phyloP scores from a whole-genome alignment of 2,113 vertebrate genomes.

The Donacobius atricapilla region DNA sequence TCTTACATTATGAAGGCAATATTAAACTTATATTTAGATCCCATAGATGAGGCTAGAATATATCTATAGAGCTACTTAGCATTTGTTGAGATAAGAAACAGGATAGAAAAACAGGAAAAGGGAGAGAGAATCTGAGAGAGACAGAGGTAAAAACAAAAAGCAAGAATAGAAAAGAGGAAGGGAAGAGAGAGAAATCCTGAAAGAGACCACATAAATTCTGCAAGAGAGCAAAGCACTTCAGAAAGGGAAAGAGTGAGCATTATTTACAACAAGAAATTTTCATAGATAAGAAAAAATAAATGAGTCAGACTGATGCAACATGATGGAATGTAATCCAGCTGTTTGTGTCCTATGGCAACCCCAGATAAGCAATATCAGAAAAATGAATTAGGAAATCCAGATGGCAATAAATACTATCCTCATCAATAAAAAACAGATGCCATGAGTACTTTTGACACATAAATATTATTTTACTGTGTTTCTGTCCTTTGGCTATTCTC shows the following conservation, averaged over 20 bases:
- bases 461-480: not conserved
- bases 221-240: not conserved
- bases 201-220: not conserved
- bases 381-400: conserved; percentile 38
- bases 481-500: not conserved
- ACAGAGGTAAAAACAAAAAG: not conserved
- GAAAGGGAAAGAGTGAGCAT: not conserved
- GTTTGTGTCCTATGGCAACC: conserved; percentile 59
- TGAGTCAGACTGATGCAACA: conserved; percentile 53
- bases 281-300: conserved; percentile 55
- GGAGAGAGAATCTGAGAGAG: not conserved
- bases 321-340: conserved; percentile 54
- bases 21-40: not conserved
- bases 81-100: not conserved
- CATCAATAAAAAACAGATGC: conserved; percentile 43
- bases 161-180: not conserved
- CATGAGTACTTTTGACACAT: conserved; percentile 2
- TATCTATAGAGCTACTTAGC: not conserved
- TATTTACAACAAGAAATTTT: conserved; percentile 57
- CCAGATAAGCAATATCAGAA: conserved; percentile 62
- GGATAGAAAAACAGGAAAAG: not conserved
- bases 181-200: not conserved
- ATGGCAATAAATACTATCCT: conserved; percentile 40
- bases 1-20: not conserved
- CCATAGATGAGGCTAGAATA: not conserved